Evolutionary conservation across 2,113 vertebrate species (phyloP).

Genomic region (Gallinago media): DNA sequence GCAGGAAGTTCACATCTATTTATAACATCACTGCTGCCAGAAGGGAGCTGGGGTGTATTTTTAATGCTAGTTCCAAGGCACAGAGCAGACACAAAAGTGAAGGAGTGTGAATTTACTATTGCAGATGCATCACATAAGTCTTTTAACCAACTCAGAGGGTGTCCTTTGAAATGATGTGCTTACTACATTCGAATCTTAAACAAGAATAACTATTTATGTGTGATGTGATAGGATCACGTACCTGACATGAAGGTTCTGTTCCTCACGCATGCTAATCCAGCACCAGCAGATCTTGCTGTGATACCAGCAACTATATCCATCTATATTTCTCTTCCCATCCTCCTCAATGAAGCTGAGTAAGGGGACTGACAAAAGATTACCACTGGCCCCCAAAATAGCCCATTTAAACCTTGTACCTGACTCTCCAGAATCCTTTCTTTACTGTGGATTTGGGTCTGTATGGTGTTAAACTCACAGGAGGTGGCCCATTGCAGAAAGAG

Average conservation of each 20-base stretch:
- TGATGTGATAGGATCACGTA: not conserved
- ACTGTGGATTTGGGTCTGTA: not conserved
- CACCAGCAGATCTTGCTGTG: not conserved
- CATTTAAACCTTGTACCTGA: not conserved
- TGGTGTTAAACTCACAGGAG: not conserved
- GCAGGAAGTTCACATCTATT: not conserved
- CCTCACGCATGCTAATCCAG: not conserved
- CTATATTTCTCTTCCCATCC: not conserved
- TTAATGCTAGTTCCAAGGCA: not conserved
- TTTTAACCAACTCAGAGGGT: not conserved
- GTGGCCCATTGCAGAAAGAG: not conserved
- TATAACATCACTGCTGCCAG: not conserved
- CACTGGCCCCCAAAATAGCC: fast-evolving
- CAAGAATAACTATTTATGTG: not conserved
- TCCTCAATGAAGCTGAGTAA: not conserved
- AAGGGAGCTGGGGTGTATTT: not conserved
- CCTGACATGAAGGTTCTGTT: not conserved
- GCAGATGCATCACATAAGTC: not conserved
- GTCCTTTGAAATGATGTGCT: not conserved
- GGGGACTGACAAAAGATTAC: not conserved
- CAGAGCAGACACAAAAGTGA: not conserved
- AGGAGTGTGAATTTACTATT: not conserved
- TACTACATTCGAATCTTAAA: not conserved
- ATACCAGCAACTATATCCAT: not conserved
- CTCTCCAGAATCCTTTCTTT: not conserved